A percentile compares a stretch with the other conserved stretches of the same genome.
phyloP scores from a whole-genome alignment of 2,888 invertebrate genomes.

The Idaea aversata region DNA sequence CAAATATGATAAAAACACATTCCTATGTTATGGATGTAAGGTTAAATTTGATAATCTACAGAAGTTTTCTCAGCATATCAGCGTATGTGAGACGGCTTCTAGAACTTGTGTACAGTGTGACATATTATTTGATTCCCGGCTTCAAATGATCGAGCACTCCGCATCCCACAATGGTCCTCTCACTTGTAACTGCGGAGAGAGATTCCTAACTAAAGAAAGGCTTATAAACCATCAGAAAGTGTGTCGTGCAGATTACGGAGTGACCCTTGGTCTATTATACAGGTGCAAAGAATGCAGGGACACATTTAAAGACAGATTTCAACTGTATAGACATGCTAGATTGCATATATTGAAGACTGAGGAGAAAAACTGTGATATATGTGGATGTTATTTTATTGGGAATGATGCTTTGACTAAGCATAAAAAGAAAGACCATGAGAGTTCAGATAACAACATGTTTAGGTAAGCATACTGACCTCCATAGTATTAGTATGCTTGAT shows the following conservation, averaged over 20 bases:
- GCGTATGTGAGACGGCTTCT: slow-evolving; percentile 57
- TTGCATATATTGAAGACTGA: slow-evolving; percentile 56
- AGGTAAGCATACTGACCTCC: not conserved
- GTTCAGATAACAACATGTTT: slow-evolving; percentile 24
- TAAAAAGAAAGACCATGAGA: slow-evolving; percentile 53
- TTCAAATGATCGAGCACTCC: slow-evolving; percentile 63
- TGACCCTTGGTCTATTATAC: slow-evolving; percentile 52
- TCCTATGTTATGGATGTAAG: slow-evolving; percentile 66
- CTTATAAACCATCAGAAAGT: slow-evolving; percentile 54
- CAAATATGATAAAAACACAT: slow-evolving; percentile 38
- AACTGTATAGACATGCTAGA: slow-evolving; percentile 64
- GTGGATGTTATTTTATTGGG: slow-evolving; percentile 56
- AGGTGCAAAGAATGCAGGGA: slow-evolving; percentile 67
- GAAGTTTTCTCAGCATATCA: slow-evolving; percentile 62
- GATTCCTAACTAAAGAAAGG: slow-evolving; percentile 51
- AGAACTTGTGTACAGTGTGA: slow-evolving; percentile 65
- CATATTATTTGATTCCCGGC: slow-evolving; percentile 61
- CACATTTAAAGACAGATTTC: slow-evolving; percentile 57
- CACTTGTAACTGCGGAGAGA: slow-evolving; percentile 57
- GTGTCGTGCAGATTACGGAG: slow-evolving; percentile 53
- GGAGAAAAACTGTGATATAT: slow-evolving; percentile 60
- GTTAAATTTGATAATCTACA: slow-evolving; percentile 52
- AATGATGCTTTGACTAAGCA: slow-evolving; percentile 55
- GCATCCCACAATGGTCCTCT: slow-evolving; percentile 43
- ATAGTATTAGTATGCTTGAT: too few species aligned